Conservation (phyloP, 2,113 vertebrate species). For the Myxocyprinus asiaticus region DNA sequence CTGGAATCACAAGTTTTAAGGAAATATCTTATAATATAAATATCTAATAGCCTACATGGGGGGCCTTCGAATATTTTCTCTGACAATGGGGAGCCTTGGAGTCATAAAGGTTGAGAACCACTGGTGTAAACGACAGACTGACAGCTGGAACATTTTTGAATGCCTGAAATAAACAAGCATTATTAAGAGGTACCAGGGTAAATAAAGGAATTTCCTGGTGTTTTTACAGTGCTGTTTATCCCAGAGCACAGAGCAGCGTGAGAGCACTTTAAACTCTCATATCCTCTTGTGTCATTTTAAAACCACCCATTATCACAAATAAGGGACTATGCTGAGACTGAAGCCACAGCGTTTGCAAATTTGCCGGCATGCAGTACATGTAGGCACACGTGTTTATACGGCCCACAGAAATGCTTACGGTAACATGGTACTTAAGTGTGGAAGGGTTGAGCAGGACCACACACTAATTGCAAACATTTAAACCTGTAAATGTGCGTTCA, state of each 20-base stretch:
- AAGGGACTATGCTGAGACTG: slow-evolving; percentile 9
- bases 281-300: slow-evolving; percentile 28
- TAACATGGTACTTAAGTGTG: slow-evolving; percentile 5
- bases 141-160: slow-evolving; percentile 21
- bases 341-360: not conserved
- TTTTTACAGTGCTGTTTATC: not conserved
- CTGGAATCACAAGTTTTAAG: too few species aligned
- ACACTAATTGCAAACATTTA: slow-evolving; percentile 3
- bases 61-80: too few species aligned
- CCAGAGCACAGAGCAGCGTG: not conserved
- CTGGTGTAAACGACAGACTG: not conserved
- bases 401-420: not conserved
- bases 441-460: slow-evolving; percentile 13
- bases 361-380: not conserved
- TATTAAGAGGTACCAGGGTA: not conserved
- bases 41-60: too few species aligned
- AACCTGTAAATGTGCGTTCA: too few species aligned
- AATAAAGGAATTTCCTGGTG: slow-evolving; percentile 8
- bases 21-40: too few species aligned
- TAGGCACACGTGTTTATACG: not conserved
- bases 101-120: too few species aligned
- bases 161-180: slow-evolving; percentile 16
- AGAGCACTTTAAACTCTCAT: slow-evolving; percentile 24
- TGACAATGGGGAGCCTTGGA: too few species aligned
- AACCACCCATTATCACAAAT: slow-evolving; percentile 40